Evolutionary conservation across 1,140 invertebrate species (phyloP).

Genomic region (Bombus terrestris): DNA sequence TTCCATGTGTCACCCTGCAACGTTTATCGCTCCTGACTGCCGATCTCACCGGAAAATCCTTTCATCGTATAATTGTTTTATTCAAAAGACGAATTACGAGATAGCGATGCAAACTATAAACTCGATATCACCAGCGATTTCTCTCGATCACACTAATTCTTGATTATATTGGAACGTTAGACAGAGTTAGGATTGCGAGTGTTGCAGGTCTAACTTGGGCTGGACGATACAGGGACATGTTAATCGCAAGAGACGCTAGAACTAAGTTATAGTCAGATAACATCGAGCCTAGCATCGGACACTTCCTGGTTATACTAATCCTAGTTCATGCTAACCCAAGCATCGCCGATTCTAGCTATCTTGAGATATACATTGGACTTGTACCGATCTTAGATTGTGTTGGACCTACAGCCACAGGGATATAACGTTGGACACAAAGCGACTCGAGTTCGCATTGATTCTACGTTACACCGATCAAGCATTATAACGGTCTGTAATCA

Average conservation of each 20-base stretch:
- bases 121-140: not conserved
- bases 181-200: not conserved
- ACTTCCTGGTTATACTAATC: constrained; percentile 47
- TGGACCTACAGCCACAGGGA: too few relatives aligned
- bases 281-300: not conserved
- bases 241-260: constrained; percentile 42
- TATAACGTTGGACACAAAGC: too few relatives aligned
- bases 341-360: not conserved
- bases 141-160: not conserved
- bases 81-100: not conserved
- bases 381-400: not conserved
- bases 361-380: not conserved
- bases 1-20: not conserved
- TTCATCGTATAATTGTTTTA: not conserved
- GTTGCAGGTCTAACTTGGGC: not conserved
- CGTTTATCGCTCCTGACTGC: not conserved
- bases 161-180: not conserved
- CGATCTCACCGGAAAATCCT: not conserved
- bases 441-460: not conserved
- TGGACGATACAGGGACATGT: constrained; percentile 12
- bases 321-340: constrained; percentile 14
- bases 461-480: not conserved
- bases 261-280: constrained; percentile 46
- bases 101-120: not conserved
- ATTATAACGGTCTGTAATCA: not conserved